These are phyloP conservation scores for Muricea muricata DNA, from an alignment of 92 coral and sea anemone species.

Conservation along the genomic window DNA sequence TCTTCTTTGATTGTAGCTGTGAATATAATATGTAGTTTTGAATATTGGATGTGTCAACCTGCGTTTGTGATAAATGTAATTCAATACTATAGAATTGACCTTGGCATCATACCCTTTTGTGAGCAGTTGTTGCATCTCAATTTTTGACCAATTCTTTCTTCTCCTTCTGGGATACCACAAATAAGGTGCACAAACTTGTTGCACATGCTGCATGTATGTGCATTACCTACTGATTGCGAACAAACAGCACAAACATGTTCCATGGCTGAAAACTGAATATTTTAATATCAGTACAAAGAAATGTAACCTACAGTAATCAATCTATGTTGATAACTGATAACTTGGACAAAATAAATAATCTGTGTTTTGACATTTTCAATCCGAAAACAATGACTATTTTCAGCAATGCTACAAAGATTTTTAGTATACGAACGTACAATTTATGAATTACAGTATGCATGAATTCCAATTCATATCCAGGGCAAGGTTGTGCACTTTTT, in stretches of 20 bases:
- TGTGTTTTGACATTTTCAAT: too few species aligned
- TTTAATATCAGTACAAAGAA: background rate
- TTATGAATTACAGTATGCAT: too few species aligned
- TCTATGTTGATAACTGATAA: background rate
- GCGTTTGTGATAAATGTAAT: background rate
- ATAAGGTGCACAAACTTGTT: constrained; percentile 13
- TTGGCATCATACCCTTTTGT: constrained; percentile 5
- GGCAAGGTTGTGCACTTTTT: too few species aligned
- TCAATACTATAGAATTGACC: background rate
- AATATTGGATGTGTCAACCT: background rate
- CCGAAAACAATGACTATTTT: too few species aligned
- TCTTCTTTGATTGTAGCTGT: background rate
- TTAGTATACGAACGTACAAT: too few species aligned
- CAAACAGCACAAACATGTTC: constrained; percentile 17
- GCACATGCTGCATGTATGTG: constrained; percentile 10
- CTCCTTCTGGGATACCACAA: constrained; percentile 27
- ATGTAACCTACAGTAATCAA: background rate
- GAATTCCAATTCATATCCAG: too few species aligned
- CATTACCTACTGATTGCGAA: background rate
- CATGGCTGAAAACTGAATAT: constrained; percentile 12
- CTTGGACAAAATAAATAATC: background rate
- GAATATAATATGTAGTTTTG: background rate
- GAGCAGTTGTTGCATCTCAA: constrained; percentile 3
- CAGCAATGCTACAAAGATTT: too few species aligned
- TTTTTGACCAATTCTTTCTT: constrained; percentile 27